Conservation (phyloP, 2,113 vertebrate genomes). For the Tamias sibiricus region DNA sequence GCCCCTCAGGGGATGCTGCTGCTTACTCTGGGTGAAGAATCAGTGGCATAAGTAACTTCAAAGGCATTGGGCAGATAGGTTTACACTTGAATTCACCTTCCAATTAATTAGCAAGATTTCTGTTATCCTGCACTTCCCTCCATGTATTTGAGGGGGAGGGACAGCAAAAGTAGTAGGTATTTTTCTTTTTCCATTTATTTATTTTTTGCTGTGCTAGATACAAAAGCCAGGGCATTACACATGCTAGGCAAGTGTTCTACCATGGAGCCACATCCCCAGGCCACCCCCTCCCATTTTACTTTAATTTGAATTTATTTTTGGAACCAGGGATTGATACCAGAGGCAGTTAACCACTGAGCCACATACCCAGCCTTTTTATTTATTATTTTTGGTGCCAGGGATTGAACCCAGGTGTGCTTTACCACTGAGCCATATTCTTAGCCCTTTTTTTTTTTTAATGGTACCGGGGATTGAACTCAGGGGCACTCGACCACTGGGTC, state of each 20-base stretch:
- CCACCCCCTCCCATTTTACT: no score
- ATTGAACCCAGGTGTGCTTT: no score
- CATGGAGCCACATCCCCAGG: neutral
- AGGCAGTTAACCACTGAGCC: neutral
- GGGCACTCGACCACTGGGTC: no score
- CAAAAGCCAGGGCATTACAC: neutral
- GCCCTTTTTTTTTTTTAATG: no score
- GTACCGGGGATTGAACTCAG: no score
- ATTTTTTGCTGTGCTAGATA: no score
- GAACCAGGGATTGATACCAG: neutral
- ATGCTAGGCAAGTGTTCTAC: neutral
- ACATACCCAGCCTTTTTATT: no score
- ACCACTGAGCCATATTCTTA: no score
- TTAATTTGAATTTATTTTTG: neutral
- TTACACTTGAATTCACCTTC: slow-evolving; percentile 40
- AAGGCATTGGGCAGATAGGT: neutral
- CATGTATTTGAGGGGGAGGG: neutral
- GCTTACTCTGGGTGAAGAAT: neutral
- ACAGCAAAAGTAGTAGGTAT: neutral
- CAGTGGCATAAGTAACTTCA: neutral
- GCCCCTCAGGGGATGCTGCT: neutral
- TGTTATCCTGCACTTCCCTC: neutral
- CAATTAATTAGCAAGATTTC: slow-evolving; percentile 35
- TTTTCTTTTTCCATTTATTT: neutral
- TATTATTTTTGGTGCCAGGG: no score